Evolutionary conservation across 2,113 vertebrate genomes (phyloP), one percentile per base, ranked within the genome.

Genomic region (Cepphus grylle): DNA sequence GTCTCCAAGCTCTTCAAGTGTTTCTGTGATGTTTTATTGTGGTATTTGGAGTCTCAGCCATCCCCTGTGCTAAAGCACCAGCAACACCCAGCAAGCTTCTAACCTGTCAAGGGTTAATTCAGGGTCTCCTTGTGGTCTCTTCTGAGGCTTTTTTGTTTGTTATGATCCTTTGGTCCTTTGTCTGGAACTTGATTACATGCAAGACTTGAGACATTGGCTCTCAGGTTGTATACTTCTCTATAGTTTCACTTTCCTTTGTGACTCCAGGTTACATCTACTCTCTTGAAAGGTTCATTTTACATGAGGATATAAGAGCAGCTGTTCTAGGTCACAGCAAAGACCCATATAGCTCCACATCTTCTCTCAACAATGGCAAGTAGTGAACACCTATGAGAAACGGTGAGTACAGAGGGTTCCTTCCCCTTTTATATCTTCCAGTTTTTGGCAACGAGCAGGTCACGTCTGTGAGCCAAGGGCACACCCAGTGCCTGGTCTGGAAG

Each of bases 161-260:
- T 93, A 66, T 82, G 65, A 49, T 55, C 38, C 32, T 94, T 95
- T 80, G 6, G 19, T 80, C 34, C 25, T 88, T 82, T 72, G 21
- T 43, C 34, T 91, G 70, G 36, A 45, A 65, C 47, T 65, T 36
- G n/a, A 61, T 73, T 61, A 83, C 59, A 26, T 14, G 14, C n/a
- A 53, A 1, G 2, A 50, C n/a, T 67, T 45, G 43, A 56, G 20
- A 70, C 22, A 7, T 13, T 58, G 36, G 12, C 66, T 92, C 62
- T 88, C 52, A 49, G 56, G 27, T 61, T 78, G 25, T 72, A 27
- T 34, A 56, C 11, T 73, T 84, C 65, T 93, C 70, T 76, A 1
- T 32, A 83, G 81, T 96, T 97, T 97, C 91, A 69, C 66, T 96
- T 97, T 97, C 81, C 62, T 79, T 90, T 93, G 66, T 72, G 81